Evolutionary conservation across 2,113 vertebrate species (phyloP), one percentile per base, ranked within the genome.

Genomic region (Brevimyrus niger): DNA sequence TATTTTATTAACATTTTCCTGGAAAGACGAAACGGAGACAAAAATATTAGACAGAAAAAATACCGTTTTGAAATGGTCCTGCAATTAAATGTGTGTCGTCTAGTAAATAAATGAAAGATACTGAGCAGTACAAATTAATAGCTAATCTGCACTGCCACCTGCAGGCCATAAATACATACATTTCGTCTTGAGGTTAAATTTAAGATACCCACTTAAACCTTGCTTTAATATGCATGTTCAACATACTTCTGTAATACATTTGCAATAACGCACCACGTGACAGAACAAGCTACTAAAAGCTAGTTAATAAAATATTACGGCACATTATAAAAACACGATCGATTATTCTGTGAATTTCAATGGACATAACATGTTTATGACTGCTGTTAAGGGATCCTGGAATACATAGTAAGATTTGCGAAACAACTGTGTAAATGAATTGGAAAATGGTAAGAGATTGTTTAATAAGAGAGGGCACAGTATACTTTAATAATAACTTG

Each of bases 91-190:
- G 65, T 44, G 90, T 58, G 89, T 90, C 90, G 89, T 89, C 91
- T 91, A 89, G 87, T 86, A 90, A 61, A 10, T 86, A 82, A 87
- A 89, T 88, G 88, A 88, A 89, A 91, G 55, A 90, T 58, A 48
- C 21, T 82, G 73, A 51, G 89, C 35, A 84, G 53, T 21, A 42
- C 87, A 90, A 82, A 61, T 83, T 44, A 89, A 92, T 86, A 90
- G 92, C 91, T 91, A 91, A 94, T 89, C 91, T 93, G 85, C 85
- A 92, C 90, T 92, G 93, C 93, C 93, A 93, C 90, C 93, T 94
- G 90, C 92, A 91, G 93, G 92, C 88, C 50, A 35, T 21, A 53
- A 84, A 84, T 88, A 4, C n/a, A 27, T 55, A 88, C 88, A 87
- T 88, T 44, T 69, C 23, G 31, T 50, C 15, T n/a, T 50, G 82